Base-by-base conservation (phyloP, 2,888 invertebrate genomes). In the Panopea generosa region DNA sequence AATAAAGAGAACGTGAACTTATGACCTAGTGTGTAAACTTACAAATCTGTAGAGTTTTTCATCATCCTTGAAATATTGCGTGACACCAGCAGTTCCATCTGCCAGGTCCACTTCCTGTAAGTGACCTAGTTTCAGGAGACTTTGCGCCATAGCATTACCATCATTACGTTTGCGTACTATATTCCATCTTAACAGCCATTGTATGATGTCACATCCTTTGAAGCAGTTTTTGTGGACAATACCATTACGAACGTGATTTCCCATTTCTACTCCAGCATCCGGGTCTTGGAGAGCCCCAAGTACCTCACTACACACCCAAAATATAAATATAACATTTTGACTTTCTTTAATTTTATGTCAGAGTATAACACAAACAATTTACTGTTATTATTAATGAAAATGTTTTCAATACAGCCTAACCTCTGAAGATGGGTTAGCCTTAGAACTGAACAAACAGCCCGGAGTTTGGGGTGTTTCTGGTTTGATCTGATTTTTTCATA, bases 21-120 rank as follows among this genome's bases (percentile, higher is more conserved):
- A n/a, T n/a, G n/a, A n/a, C n/a, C n/a, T n/a, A n/a, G n/a, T n/a
- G n/a, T n/a, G n/a, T n/a, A 59, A 26, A 86, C 90, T 85, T 82
- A 90, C 90, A 88, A 89, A 90, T 88, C 89, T 84, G 69, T 90
- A 90, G 20, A 89, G 82, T 66, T 87, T 88, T 57, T 89, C 89
- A 63, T 84, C 85, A 79, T 90, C 90, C 60, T 82, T 85, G 68
- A 90, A 90, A 52, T 82, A 83, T 27, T 83, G 81, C n/a, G 84
- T 79, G 56, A 86, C 83, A 16, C 87, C 87, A 18, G 82, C 83
- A 47, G 86, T 85, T 7, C 89, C 89, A 75, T 90, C 89, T 53
- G 85, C 77, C 29, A 89, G 74, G 66, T 87, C 89, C 9, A 90
- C 88, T 71, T 89, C 88, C 78, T 90, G 90, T 26, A 90, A 33